Conservation (phyloP, 2,888 invertebrate species). For the Luperina nickerlii region DNA sequence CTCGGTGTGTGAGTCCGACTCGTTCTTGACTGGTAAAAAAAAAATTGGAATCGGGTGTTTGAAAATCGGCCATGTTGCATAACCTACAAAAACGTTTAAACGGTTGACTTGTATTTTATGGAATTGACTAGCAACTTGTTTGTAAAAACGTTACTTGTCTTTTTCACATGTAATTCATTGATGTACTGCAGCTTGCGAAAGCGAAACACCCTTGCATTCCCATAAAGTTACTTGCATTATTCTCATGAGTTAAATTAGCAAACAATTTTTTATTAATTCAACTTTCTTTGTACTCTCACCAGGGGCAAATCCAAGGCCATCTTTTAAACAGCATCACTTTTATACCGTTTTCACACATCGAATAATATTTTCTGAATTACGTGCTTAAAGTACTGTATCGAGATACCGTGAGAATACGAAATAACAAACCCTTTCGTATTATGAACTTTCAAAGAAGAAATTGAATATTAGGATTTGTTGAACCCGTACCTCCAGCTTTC, state of each 20-base stretch:
- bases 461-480: neutral
- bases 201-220: neutral
- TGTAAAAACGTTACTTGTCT: neutral
- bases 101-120: neutral
- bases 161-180: too few species aligned
- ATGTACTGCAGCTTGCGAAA: neutral
- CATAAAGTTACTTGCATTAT: neutral
- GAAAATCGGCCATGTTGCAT: neutral
- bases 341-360: neutral
- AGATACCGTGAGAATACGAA: too few species aligned
- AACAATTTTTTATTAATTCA: neutral
- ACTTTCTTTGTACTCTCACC: neutral
- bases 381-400: too few species aligned
- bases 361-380: neutral
- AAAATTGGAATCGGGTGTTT: too few species aligned
- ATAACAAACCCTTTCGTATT: too few species aligned
- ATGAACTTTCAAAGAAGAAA: too few species aligned
- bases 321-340: neutral
- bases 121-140: neutral
- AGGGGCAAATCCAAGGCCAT: neutral
- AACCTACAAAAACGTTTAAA: neutral
- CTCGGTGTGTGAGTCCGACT: too few species aligned
- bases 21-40: too few species aligned
- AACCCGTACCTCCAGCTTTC: neutral
- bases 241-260: neutral